A percentile compares a stretch with the other conserved stretches of the same genome.
These are phyloP conservation scores for Platysternon megacephalum DNA, from an alignment of 2,113 vertebrate species.

Conservation along the genomic window DNA sequence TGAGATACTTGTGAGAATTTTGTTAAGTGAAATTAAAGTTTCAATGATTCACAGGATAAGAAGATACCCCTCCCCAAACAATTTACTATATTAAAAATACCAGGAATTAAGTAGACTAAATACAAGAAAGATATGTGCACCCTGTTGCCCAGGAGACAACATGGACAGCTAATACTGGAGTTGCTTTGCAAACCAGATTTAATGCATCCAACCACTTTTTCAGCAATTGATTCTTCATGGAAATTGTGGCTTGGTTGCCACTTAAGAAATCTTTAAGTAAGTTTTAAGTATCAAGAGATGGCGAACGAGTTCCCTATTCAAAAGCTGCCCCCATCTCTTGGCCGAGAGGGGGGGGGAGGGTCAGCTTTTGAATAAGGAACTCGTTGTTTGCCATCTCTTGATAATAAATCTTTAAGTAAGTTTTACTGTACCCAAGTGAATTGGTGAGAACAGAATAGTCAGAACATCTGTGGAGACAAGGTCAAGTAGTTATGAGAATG, in stretches of 20 bases:
- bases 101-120: accelerated
- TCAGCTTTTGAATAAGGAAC: background rate
- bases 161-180: accelerated
- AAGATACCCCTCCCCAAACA: accelerated
- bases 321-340: background rate
- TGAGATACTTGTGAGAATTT: background rate
- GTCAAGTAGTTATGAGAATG: background rate
- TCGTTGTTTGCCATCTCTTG: background rate
- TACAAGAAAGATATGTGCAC: accelerated
- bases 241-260: background rate
- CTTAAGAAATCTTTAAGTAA: too few species aligned
- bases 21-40: background rate
- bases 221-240: background rate
- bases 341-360: background rate
- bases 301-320: background rate
- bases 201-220: background rate
- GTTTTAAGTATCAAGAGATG: background rate
- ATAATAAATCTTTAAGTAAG: background rate
- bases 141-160: accelerated
- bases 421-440: background rate
- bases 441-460: background rate
- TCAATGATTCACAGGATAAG: background rate
- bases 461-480: background rate
- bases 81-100: background rate
- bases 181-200: background rate